Base-by-base conservation (phyloP, 1,140 invertebrate species). In the Diuraphis noxia region DNA sequence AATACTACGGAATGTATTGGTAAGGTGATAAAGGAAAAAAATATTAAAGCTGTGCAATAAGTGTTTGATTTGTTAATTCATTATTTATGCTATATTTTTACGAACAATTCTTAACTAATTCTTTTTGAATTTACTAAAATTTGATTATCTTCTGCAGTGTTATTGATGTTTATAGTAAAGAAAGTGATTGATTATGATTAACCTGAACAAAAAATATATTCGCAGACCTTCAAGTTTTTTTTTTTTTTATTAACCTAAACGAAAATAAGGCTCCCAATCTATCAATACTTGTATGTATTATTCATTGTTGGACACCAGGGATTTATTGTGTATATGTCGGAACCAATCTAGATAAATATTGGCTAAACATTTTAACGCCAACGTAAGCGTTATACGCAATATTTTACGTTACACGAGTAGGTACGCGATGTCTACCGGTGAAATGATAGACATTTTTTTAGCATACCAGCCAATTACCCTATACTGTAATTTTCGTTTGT, bases 231-330 rank as follows among this genome's bases (percentile, higher is more conserved):
- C 21, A 25, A 36, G 25, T 36, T 10, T 86, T 63, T 85, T 41
- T 2, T 41, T 19, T 63, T 88, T 40, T n/a, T 40, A 88, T 30
- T 36, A 19, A 88, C 23, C 23, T 88, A 88, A 88, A 63, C 25
- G 36, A 88, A 88, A 56, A 88, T 40, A n/a, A 63, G 46, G 56
- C 25, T 7, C 30, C 38, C 7, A 30, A 23, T 40, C 36, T n/a
- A 40, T 88, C 52, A 63, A 56, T 34, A 40, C 36, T 38, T 40
- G 85, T 52, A 87, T 56, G 85, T 87, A 87, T 87, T 88, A 63
- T 88, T 63, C 86, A 88, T 63, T 56, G 46, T 38, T 52, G 9
- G 52, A 13, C 49, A n/a, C 52, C 10, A n/a, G 36, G 86, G 52
- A 88, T 86, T 86, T 52, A 19, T 25, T 41, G 38, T 41, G 38